Evolutionary conservation across 1,140 invertebrate genomes (phyloP), one percentile per base, ranked within the genome.

Genomic region (Hylyphantes graminicola): DNA sequence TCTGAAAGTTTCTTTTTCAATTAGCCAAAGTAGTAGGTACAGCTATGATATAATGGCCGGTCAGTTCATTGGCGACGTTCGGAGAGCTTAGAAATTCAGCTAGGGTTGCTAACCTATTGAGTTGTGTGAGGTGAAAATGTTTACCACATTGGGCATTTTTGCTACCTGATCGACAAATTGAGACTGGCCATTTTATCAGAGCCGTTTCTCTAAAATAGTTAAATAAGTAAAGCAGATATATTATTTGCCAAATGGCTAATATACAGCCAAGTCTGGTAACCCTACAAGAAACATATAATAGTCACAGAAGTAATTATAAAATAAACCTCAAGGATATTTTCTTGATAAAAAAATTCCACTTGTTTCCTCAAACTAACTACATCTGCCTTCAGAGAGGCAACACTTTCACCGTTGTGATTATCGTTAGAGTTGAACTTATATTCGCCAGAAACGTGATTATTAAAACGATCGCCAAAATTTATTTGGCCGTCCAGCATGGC

Each of bases 361-460:
- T 74, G 72, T 8, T 55, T 57, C 8, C 72, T 74, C 54, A 74
- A 57, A 21, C 57, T n/a, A 74, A 35, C 55, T 19, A 74, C 57
- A 21, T 59, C 57, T 21, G 55, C 21, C 53, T n/a, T 51, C 8
- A 74, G 54, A 59, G 53, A 57, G 15, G 19, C 53, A 35, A 55
- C 55, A 57, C 12, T 57, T 15, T 74, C 72, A 74, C 57, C 55
- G 35, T 35, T 35, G 35, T 2, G 35, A 35, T 35, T 35, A 8
- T 74, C 54, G 48, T 74, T 12, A 35, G 72, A 70, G 54, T 6
- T 9, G 12, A 51, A 10, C 8, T 8, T 53, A 2, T 21, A 51
- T 53, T 70, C 54, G n/a, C n/a, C 51, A 7, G 68, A 53, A n/a
- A 70, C 68, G 35, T 35, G 35, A 35, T 35, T 35, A 35, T 35